Base-by-base conservation (phyloP, 2,113 vertebrate species). In the Eurystomus gularis region DNA sequence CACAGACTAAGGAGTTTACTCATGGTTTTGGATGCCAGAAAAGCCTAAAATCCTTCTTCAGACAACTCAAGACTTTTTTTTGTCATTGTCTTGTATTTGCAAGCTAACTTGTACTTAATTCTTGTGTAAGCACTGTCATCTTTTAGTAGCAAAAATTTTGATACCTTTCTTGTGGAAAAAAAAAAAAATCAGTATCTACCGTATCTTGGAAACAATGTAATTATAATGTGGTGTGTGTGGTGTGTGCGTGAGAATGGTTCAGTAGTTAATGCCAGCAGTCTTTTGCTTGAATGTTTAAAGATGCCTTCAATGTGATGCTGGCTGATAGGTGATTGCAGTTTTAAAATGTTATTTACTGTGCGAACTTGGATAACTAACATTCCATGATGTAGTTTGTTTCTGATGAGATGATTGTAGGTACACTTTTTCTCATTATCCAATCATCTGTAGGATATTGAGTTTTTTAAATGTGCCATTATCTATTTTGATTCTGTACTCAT, bases 321-420 rank as follows among this genome's bases (percentile, higher is more conserved):
- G 98, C 98, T 98, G 97, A 97, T 98, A 98, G 98, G 97, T 98
- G 98, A 97, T 97, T 97, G 97, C 98, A 97, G 96, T 94, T 98
- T 98, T 98, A 96, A 98, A 95, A 97, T 96, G 97, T 98, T 97
- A 98, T 97, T 98, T 98, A 97, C 97, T 98, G 97, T 98, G 97
- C 97, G 97, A 97, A 98, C 96, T 98, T 98, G 98, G 98, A 97
- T 98, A 98, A 98, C 97, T 98, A 98, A 99, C 99, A 99, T 99
- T 99, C 99, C 99, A 98, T 98, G 98, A 97, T 97, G 98, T 99
- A 98, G 98, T 98, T 99, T 98, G 98, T 99, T 99, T 98, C 98
- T 98, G 98, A 98, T 98, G 97, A 99, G 98, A 98, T 98, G 99
- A 99, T 99, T 99, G 98, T 99, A 99, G 98, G 98, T 98, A 98